Conservation (phyloP, 2,113 vertebrate genomes). For the Strix uralensis region DNA sequence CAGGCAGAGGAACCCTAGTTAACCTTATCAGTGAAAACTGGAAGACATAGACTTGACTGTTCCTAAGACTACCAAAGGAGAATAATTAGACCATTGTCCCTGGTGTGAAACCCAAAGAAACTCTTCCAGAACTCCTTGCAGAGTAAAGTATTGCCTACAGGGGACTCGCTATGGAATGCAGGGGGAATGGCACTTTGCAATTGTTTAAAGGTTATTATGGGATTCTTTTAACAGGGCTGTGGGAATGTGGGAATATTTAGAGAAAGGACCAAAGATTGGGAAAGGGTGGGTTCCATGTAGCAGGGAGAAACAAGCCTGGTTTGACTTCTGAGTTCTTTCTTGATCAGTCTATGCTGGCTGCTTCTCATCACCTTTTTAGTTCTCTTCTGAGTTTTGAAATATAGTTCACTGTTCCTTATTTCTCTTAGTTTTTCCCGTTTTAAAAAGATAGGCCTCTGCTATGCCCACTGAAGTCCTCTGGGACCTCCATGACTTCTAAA, state of each 20-base stretch:
- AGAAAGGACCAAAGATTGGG: not conserved
- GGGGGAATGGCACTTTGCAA: not conserved
- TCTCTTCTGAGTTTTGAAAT: not conserved
- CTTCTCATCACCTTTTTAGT: not conserved
- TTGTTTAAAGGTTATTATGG: not conserved
- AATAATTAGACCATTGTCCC: not conserved
- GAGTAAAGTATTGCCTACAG: not conserved
- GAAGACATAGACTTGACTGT: not conserved
- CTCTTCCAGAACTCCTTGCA: not conserved
- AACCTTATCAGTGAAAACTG: not conserved
- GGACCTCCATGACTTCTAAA: not conserved
- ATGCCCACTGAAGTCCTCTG: not conserved
- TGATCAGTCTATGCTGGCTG: not conserved
- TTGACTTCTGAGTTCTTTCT: not conserved
- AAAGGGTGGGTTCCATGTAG: not conserved
- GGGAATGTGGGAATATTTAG: not conserved
- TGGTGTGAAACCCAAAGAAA: not conserved
- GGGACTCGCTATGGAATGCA: not conserved
- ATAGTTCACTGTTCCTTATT: not conserved
- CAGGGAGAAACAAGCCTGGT: not conserved
- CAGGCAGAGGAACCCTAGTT: not conserved
- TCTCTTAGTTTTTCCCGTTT: not conserved
- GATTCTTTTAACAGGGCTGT: not conserved
- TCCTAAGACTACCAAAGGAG: not conserved
- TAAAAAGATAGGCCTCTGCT: not conserved